Evolutionary conservation across 2,113 vertebrate genomes (phyloP).

Genomic region (Spilogale gracilis): DNA sequence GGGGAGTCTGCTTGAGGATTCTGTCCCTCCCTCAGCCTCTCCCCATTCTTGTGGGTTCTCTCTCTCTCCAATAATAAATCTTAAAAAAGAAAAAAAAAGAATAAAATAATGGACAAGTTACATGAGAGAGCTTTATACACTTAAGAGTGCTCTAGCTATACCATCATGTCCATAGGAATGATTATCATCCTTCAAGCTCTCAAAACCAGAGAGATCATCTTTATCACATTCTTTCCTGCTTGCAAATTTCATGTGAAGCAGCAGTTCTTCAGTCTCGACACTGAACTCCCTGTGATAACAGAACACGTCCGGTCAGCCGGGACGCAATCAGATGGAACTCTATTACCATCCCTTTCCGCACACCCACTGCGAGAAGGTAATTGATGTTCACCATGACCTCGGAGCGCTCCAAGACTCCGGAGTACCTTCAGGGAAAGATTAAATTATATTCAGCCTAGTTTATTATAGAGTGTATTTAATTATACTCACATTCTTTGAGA

Average conservation of each 20-base stretch:
- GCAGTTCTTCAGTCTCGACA: background rate
- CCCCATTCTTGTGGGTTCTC: background rate
- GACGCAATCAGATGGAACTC: slow-evolving; percentile 35
- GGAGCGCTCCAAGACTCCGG: slow-evolving; percentile 51
- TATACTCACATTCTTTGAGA: slow-evolving; percentile 68
- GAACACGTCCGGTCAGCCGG: background rate
- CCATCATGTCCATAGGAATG: background rate
- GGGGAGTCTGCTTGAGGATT: background rate
- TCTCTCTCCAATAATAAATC: background rate
- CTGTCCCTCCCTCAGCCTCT: background rate
- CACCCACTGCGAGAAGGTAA: slow-evolving; percentile 55
- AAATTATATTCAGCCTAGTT: slow-evolving; percentile 79
- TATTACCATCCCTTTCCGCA: slow-evolving; percentile 35
- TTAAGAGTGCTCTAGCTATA: background rate
- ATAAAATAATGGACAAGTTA: background rate
- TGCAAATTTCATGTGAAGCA: background rate
- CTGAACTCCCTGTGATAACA: background rate
- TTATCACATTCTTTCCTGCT: background rate
- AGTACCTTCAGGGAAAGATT: slow-evolving; percentile 73
- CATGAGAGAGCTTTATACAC: background rate
- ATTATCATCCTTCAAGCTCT: background rate
- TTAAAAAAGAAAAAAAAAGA: background rate
- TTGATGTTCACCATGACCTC: slow-evolving; percentile 60
- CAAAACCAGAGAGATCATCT: slow-evolving; percentile 14
- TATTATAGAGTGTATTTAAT: slow-evolving; percentile 75